Conservation (phyloP, 92 coral and sea anemone species). For the Actinernus sp. region DNA sequence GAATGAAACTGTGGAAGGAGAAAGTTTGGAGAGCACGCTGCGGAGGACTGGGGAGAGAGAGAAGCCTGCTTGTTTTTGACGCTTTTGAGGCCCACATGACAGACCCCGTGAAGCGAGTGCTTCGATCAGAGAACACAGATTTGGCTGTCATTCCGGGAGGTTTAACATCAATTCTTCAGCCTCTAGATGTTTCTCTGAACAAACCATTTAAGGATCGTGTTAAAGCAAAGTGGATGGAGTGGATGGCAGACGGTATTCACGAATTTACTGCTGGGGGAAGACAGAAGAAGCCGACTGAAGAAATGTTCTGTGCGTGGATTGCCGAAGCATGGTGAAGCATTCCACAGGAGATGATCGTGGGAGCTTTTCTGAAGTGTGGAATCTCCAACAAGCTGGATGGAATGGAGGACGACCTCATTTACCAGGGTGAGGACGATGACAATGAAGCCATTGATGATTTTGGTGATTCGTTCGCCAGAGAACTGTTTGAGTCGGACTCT, state of each 20-base stretch:
- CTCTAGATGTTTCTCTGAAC: slow-evolving; percentile 22
- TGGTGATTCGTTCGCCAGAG: slow-evolving; percentile 8
- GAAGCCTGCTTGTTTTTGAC: slow-evolving; percentile 43
- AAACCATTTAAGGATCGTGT: slow-evolving; percentile 40
- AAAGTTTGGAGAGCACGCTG: too few species aligned
- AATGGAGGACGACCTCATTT: slow-evolving; percentile 19
- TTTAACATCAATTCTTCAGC: slow-evolving; percentile 27
- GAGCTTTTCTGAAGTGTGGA: slow-evolving; percentile 41
- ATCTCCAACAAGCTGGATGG: slow-evolving; percentile 46
- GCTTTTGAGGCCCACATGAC: slow-evolving; percentile 53
- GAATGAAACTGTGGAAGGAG: too few species aligned
- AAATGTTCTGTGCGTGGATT: slow-evolving; percentile 19
- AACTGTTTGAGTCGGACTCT: slow-evolving; percentile 22
- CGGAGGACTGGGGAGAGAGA: too few species aligned
- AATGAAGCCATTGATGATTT: background rate
- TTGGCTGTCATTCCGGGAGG: slow-evolving; percentile 42
- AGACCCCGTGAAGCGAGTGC: slow-evolving; percentile 21
- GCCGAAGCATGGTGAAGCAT: slow-evolving; percentile 28
- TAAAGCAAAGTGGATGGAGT: slow-evolving; percentile 34
- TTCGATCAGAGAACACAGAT: slow-evolving; percentile 17
- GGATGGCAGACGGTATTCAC: slow-evolving; percentile 15
- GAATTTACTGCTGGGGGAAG: slow-evolving; percentile 25
- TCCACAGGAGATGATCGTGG: slow-evolving; percentile 12
- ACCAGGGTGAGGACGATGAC: slow-evolving; percentile 3
- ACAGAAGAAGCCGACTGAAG: slow-evolving; percentile 33